Evolutionary conservation across 2,113 vertebrate species (phyloP), one percentile per base, ranked within the genome.

Genomic region (Anser brachyrhynchus): DNA sequence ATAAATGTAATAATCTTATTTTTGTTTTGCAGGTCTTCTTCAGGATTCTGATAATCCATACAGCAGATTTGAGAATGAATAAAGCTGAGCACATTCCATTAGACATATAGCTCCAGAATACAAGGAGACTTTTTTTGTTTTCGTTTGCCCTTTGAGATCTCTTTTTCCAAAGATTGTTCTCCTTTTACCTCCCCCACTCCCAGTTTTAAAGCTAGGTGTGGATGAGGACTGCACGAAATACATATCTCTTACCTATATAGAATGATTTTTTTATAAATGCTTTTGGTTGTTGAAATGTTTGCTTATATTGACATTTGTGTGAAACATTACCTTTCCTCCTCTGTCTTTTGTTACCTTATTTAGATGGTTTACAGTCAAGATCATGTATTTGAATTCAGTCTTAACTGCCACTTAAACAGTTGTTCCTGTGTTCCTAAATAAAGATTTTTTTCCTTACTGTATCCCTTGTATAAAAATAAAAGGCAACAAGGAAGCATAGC

Each of bases 31-130:
- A 99, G 99, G 98, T 95, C 98, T 99, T 87, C 96, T 99, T 8
- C 97, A 97, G 25, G 98, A 99, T 96, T 98, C 98, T 73, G 98
- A 99, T 97, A 98, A 99, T 91, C 98, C 98, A 1, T 98, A 98
- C 96, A 99, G 98, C 97, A 98, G 98, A 98, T 99, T 98, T 92
- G 98, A 99, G 94, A 99, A 99, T 67, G 98, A 99, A 61, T 99
- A 93, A 98, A 96, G 65, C 58, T 58, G 69, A 65, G 49, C 35
- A 52, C 22, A 70, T 84, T 75, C 33, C 16, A 43, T 33, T 54
- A 61, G 69, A 89, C 8, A 57, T 80, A 33, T 64, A 37, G 86
- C 26, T 72, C 5, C 76, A 55, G 74, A 87, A 90, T 59, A 58
- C 41, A 46, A 39, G 46, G 84, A 71, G 22, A 91, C 10, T 55